Percentiles rank a stretch among this genome's conserved stretches.
Conservation (phyloP, 2,797 vertebrate species). For the Orientallactaga sibirica region DNA sequence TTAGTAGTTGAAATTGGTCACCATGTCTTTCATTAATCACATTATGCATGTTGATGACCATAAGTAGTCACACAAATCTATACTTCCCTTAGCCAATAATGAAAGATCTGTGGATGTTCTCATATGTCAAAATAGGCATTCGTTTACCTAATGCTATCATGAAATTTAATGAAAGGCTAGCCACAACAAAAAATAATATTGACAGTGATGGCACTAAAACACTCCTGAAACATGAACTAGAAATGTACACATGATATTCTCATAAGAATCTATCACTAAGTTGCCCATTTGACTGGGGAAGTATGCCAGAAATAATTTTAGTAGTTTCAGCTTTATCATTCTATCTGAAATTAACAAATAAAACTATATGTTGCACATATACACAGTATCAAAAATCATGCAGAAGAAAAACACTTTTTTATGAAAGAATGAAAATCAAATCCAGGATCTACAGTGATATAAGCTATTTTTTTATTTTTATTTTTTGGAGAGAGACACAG, state of each 20-base stretch:
- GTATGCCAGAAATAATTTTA: slow-evolving; percentile 26
- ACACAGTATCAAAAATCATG: neutral
- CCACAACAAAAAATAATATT: neutral
- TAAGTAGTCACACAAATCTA: neutral
- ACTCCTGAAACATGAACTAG: neutral
- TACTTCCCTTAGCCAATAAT: neutral
- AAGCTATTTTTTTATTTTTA: neutral
- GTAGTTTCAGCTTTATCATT: neutral
- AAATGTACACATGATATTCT: neutral
- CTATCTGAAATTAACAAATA: slow-evolving; percentile 16
- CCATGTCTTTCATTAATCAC: neutral
- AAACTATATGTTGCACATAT: neutral
- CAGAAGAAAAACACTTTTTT: neutral
- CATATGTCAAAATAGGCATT: neutral
- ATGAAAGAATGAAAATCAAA: neutral
- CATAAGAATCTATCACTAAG: neutral
- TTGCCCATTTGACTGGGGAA: neutral
- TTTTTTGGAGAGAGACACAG: too few species aligned
- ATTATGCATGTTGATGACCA: neutral
- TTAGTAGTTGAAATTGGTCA: neutral
- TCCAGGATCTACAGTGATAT: neutral
- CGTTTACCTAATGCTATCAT: neutral
- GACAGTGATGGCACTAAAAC: neutral
- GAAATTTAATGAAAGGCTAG: neutral
- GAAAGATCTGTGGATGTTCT: neutral